These are phyloP conservation scores for Chloroclystis v-ata DNA, from an alignment of 2,888 invertebrate genomes.

Conservation along the genomic window DNA sequence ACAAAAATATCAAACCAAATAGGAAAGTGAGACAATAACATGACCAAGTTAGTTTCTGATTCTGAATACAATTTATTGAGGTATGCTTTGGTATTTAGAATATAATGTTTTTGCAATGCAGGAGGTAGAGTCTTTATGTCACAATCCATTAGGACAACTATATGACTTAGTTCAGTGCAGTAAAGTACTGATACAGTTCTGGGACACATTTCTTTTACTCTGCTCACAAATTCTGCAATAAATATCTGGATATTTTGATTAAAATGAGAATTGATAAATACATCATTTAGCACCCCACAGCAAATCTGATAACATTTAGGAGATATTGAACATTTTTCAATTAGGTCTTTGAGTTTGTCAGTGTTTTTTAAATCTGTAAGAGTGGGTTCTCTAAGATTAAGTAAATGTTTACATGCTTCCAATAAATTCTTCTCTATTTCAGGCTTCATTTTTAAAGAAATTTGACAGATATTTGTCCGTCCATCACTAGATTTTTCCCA, in stretches of 20 bases:
- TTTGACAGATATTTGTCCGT: slow-evolving; percentile 30
- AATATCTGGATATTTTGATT: slow-evolving; percentile 41
- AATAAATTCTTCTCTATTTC: slow-evolving; percentile 54
- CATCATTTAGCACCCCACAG: slow-evolving; percentile 47
- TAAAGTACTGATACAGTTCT: slow-evolving; percentile 44
- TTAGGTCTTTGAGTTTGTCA: slow-evolving; percentile 36
- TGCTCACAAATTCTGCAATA: slow-evolving; percentile 42
- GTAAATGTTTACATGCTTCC: slow-evolving; percentile 33
- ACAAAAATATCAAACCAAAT: slow-evolving; percentile 61
- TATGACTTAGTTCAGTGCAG: slow-evolving; percentile 39
- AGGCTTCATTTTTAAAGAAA: slow-evolving; percentile 53
- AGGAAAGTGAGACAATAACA: slow-evolving; percentile 63
- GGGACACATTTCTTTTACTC: slow-evolving; percentile 39
- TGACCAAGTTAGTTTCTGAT: slow-evolving; percentile 49
- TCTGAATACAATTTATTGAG: slow-evolving; percentile 39
- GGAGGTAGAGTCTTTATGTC: slow-evolving; percentile 39
- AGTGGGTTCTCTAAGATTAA: slow-evolving; percentile 35
- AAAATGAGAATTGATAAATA: slow-evolving; percentile 54
- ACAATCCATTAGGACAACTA: slow-evolving; percentile 52
- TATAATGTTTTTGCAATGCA: slow-evolving; percentile 34
- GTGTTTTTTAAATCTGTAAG: slow-evolving; percentile 30
- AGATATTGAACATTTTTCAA: slow-evolving; percentile 47
- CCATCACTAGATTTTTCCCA: slow-evolving; percentile 39
- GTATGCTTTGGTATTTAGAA: slow-evolving; percentile 35
- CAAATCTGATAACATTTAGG: slow-evolving; percentile 59